Base-by-base conservation (phyloP, 2,113 vertebrate species). In the Ophiodon elongatus region DNA sequence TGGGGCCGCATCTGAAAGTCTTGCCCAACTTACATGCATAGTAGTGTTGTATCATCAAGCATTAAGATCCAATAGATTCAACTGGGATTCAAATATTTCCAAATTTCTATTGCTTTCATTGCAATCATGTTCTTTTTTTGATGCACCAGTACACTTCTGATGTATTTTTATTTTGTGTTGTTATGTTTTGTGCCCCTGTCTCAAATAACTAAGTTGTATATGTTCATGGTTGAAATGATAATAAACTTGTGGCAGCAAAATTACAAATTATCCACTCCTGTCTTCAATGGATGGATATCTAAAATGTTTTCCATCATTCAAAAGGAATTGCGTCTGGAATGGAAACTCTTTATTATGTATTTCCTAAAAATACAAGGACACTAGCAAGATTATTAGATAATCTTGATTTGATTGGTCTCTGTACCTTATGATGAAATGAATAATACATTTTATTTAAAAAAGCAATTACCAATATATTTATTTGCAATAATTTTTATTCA, bases 401-500 rank as follows among this genome's bases (percentile, higher is more conserved):
- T 21, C 3, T 23, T 56, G 0, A 15, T 27, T 56, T 14, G 10
- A 17, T 59, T 23, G 14, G 10, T 33, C 2, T 71, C 14, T 74
- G 27, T 23, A 31, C n/a, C 3, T 60, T 17, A 23, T 17, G 29
- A 75, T 25, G 11, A 13, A 23, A 37, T 25, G 15, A 13, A 63
- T 2, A 33, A 45, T 6, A 63, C 8, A 52, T 7, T 29, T 4
- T n/a, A 31, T 33, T 15, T 13, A 72, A 11, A 37, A 56, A 64
- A 33, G 37, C 23, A 3, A n/a, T 10, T 3, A 6, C 7, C 13
- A 47, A 1, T 43, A 10, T 0, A 56, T 45, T 1, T 4, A 43
- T 73, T 31, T 70, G 4, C 1, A 0, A 47, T 70, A 1, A 14
- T 31, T 23, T 84, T 84, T 84, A 80, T 79, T 75, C 17, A 1